phyloP scores from a whole-genome alignment of 2,113 vertebrate genomes.

The Poeciliopsis occidentalis region DNA sequence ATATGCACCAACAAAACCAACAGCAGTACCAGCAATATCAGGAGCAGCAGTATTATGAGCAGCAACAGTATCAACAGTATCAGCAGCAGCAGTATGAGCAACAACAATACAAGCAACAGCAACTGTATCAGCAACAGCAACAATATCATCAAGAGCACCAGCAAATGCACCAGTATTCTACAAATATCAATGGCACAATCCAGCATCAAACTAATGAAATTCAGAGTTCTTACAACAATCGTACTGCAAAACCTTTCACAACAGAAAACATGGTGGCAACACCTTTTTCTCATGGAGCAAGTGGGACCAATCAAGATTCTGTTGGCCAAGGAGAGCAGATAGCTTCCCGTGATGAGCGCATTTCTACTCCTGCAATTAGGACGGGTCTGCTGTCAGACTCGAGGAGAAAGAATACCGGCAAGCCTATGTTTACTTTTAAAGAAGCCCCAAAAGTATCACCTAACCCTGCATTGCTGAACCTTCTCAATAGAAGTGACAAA shows the following conservation, averaged over 20 bases:
- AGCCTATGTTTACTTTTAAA: conserved; percentile 97
- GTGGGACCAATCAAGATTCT: conserved; percentile 81
- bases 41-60: conserved; percentile 69
- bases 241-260: conserved; percentile 88
- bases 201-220: conserved; percentile 77
- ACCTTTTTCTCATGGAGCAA: conserved; percentile 80
- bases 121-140: conserved; percentile 66
- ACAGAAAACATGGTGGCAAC: conserved; percentile 75
- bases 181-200: conserved; percentile 83
- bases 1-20: conserved; percentile 74
- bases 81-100: conserved; percentile 68
- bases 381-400: conserved; percentile 90
- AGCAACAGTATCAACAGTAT: conserved; percentile 62
- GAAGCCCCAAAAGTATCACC: conserved; percentile 91
- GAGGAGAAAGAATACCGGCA: conserved; percentile 81
- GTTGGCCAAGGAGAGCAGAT: conserved; percentile 86
- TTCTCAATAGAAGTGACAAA: conserved; percentile 88
- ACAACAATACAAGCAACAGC: conserved; percentile 61
- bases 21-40: conserved; percentile 75
- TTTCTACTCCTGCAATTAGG: conserved; percentile 91
- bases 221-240: conserved; percentile 81
- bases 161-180: conserved; percentile 73
- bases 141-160: conserved; percentile 65
- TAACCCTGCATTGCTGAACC: conserved; percentile 92
- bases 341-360: conserved; percentile 94